Evolutionary conservation across 2,888 invertebrate genomes (phyloP).

Genomic region (Philereme transversata): DNA sequence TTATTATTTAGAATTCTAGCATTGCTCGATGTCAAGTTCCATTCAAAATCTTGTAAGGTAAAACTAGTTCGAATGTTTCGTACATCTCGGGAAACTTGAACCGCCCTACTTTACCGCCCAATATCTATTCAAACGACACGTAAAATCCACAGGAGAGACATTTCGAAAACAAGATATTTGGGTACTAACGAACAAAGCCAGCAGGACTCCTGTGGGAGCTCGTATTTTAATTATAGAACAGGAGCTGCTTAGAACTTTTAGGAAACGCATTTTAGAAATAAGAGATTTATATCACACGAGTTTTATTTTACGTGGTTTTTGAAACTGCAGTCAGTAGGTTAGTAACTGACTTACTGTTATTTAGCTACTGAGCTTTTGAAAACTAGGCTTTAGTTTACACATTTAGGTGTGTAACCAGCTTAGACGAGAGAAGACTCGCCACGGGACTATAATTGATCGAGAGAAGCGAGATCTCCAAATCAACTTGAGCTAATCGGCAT

Average conservation of each 20-base stretch:
- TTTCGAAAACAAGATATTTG: slow-evolving; percentile 51
- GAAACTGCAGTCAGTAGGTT: too few relatives aligned
- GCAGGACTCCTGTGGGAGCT: slow-evolving; percentile 35
- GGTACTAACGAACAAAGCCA: slow-evolving; percentile 44
- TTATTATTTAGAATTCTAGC: neutral
- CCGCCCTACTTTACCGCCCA: slow-evolving; percentile 37
- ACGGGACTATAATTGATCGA: too few relatives aligned
- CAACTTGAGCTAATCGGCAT: too few relatives aligned
- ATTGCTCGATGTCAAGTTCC: neutral
- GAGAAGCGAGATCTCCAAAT: too few relatives aligned
- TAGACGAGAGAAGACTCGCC: too few relatives aligned
- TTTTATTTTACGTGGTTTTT: too few relatives aligned
- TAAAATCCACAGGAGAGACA: slow-evolving; percentile 47
- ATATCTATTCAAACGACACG: slow-evolving; percentile 49
- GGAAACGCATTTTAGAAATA: neutral
- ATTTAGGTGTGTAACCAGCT: too few relatives aligned
- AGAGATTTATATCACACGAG: too few relatives aligned
- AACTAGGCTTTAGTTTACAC: too few relatives aligned
- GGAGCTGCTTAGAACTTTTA: slow-evolving; percentile 5
- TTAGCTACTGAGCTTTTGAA: too few relatives aligned
- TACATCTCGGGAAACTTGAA: slow-evolving; percentile 28
- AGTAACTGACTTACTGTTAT: too few relatives aligned
- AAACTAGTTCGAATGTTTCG: slow-evolving; percentile 9
- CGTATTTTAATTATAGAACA: slow-evolving; percentile 26
- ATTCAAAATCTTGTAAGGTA: slow-evolving; percentile 4